Conservation (phyloP, 2,888 invertebrate species). For the Coronaproctus castanopsis region DNA sequence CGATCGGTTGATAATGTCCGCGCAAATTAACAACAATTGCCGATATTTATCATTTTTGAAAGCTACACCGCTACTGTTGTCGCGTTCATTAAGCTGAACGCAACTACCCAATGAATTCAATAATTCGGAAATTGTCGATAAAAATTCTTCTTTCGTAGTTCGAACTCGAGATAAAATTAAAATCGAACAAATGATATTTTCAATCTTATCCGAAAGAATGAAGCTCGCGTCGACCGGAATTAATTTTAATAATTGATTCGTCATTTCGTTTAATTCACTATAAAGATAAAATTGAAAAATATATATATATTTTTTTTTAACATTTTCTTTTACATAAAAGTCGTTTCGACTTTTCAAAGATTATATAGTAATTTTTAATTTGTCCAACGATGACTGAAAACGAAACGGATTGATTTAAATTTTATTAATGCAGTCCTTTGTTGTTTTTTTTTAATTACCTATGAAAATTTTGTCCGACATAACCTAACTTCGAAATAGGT, state of each 20-base stretch:
- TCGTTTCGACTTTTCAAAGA: too few relatives aligned
- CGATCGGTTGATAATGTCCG: background rate
- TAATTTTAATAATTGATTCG: background rate
- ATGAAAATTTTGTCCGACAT: too few relatives aligned
- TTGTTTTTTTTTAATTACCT: too few relatives aligned
- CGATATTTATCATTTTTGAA: background rate
- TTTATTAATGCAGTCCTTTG: too few relatives aligned
- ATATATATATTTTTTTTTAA: slow-evolving; percentile 1
- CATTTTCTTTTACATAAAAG: background rate
- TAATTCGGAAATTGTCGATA: background rate
- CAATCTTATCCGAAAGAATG: background rate
- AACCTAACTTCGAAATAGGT: too few relatives aligned
- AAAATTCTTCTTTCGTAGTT: background rate
- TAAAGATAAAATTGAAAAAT: background rate
- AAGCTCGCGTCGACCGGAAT: background rate
- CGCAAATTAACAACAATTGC: background rate
- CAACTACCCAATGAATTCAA: background rate
- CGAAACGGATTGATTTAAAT: too few relatives aligned
- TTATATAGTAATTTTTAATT: too few relatives aligned
- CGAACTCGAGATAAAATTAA: background rate
- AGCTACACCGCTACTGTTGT: background rate
- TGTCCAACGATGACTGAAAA: too few relatives aligned
- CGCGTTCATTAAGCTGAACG: background rate
- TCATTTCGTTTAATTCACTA: background rate
- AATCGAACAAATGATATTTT: background rate